These are phyloP conservation scores for Xylophagus ater DNA, from an alignment of 2,888 invertebrate species.

Conservation along the genomic window DNA sequence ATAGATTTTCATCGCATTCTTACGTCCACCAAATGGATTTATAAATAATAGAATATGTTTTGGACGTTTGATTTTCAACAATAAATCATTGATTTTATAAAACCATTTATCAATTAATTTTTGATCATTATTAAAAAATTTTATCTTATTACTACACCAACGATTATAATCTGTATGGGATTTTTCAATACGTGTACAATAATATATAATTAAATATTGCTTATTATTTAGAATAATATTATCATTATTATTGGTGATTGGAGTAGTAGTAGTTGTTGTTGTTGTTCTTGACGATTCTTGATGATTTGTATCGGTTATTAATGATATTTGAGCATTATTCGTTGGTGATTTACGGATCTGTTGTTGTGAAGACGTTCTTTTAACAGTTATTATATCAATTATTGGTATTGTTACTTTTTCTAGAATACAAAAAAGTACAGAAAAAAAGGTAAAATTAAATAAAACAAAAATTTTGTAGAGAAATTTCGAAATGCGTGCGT, in stretches of 20 bases:
- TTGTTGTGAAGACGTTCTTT: not conserved
- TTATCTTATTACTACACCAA: conserved; percentile 47
- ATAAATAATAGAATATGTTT: conserved; percentile 64
- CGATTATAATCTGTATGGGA: conserved; percentile 44
- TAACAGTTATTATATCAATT: not conserved
- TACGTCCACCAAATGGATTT: conserved; percentile 75
- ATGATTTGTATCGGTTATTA: not conserved
- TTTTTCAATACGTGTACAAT: conserved; percentile 38
- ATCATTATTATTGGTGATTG: not conserved
- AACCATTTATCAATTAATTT: conserved; percentile 53
- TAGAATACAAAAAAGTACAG: too few species aligned
- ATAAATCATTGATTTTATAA: conserved; percentile 43
- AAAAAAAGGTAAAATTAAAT: too few species aligned
- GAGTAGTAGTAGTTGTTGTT: conserved; percentile 13
- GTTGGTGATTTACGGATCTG: not conserved
- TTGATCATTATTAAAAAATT: conserved; percentile 48
- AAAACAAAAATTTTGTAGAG: too few species aligned
- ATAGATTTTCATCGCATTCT: conserved; percentile 59
- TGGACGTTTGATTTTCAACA: conserved; percentile 43
- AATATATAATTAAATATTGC: conserved; percentile 48
- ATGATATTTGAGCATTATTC: conserved; percentile 2
- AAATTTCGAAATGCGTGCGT: too few species aligned
- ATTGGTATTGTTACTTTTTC: conserved; percentile 9
- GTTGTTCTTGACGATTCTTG: conserved; percentile 16
- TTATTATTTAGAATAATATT: conserved; percentile 28